These are phyloP conservation scores for Delphinapterus leucas DNA, from an alignment of 2,113 vertebrate species.

Conservation along the genomic window DNA sequence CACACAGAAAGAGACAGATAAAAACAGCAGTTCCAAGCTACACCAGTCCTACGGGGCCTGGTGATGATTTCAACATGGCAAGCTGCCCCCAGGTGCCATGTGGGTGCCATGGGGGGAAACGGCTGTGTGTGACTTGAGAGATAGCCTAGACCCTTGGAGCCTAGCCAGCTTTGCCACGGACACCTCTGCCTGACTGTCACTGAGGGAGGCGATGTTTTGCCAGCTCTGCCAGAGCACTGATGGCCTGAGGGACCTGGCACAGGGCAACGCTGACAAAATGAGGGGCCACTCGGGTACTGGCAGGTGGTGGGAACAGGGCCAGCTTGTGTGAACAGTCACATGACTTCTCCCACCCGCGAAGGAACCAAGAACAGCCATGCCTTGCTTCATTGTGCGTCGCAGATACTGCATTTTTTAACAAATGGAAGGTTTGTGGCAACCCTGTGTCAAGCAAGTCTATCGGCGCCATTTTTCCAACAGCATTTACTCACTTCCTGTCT, in stretches of 20 bases:
- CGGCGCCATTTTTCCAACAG: not conserved
- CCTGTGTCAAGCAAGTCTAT: not conserved
- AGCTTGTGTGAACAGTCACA: not conserved
- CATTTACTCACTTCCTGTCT: not conserved
- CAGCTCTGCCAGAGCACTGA: not conserved
- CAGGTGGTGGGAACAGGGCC: not conserved
- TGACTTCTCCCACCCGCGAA: not conserved
- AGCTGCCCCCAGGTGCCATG: not conserved
- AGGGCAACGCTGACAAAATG: rapidly evolving
- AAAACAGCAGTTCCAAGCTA: too few relatives aligned
- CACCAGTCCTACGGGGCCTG: rapidly evolving
- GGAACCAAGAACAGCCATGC: not conserved
- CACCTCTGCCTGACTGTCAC: not conserved
- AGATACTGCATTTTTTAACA: not conserved
- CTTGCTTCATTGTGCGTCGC: not conserved
- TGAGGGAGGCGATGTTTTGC: rapidly evolving
- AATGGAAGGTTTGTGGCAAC: not conserved
- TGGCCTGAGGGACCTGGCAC: not conserved
- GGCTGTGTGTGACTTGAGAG: not conserved
- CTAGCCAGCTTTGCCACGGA: not conserved
- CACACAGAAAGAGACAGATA: rapidly evolving
- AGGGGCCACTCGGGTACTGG: rapidly evolving
- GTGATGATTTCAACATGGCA: rapidly evolving
- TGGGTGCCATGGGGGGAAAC: not conserved
- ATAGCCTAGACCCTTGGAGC: not conserved